Evolutionary conservation across 2,113 vertebrate species (phyloP).

Genomic region (Gobio gobio): DNA sequence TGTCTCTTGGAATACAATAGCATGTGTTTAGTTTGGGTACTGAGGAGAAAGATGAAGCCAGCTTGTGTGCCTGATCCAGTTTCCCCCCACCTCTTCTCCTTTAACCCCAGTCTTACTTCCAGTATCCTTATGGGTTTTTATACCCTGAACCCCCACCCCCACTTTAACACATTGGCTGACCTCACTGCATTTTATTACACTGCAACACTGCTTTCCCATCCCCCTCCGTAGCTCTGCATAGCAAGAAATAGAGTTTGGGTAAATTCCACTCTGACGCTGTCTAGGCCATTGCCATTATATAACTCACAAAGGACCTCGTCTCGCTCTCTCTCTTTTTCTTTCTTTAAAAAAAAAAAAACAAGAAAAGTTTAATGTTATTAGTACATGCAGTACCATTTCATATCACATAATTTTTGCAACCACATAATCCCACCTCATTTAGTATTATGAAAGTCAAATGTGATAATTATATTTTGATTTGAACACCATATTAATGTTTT

Average conservation of each 20-base stretch:
- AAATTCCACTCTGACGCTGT: conserved; percentile 58
- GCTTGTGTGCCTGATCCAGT: conserved; percentile 46
- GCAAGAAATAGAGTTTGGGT: conserved; percentile 44
- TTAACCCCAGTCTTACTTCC: conserved; percentile 34
- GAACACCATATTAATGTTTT: background rate
- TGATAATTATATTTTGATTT: background rate
- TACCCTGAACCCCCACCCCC: conserved; percentile 19
- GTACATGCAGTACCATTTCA: background rate
- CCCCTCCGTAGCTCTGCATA: conserved; percentile 26
- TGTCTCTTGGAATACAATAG: conserved; percentile 42
- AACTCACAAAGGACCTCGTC: conserved; percentile 7
- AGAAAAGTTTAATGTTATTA: background rate
- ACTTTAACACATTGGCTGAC: conserved; percentile 34
- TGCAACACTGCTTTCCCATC: conserved; percentile 31
- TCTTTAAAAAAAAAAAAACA: background rate
- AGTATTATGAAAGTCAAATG: background rate
- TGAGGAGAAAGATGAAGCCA: conserved; percentile 54
- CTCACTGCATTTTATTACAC: conserved; percentile 22
- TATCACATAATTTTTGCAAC: background rate
- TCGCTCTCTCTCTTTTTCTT: background rate
- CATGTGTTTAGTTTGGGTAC: conserved; percentile 57
- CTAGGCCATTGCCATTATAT: conserved; percentile 44
- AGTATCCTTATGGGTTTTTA: background rate
- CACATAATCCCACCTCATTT: background rate
- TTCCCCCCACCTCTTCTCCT: conserved; percentile 3